Evolutionary conservation across 2,113 vertebrate species (phyloP), one percentile per base, ranked within the genome.

Genomic region (Pipra filicauda): DNA sequence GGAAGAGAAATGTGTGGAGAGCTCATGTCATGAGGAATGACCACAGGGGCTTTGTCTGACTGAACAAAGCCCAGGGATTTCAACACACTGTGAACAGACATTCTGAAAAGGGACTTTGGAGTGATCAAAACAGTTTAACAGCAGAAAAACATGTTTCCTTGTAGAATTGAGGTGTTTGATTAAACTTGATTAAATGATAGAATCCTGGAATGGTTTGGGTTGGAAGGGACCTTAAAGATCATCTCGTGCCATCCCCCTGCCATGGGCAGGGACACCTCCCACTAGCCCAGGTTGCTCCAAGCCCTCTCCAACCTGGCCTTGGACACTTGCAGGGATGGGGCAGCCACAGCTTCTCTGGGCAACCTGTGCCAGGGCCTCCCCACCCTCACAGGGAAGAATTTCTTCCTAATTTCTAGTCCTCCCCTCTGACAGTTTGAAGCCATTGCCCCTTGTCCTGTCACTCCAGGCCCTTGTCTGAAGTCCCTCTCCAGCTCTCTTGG

Each of bases 31-130:
- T 5, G 39, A 46, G 62, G 16, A 39, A 3, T 2, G 31, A 12
- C 35, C 37, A 3, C 41, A 0, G 20, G 74, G 46, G 35, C 46
- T 71, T 24, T 0, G 1, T 61, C 15, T 19, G 37, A 1, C 39
- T 54, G 51, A 27, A 1, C 58, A 21, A 13, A 77, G 21, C 44
- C 28, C 23, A 72, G 55, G 49, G n/a, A 11, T 23, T 30, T 18
- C 65, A 33, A 37, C 14, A 17, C 15, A 15, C 5, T n/a, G 20
- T 4, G 15, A 39, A 13, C 26, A 37, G 17, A 4, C 35, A 8
- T n/a, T 81, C 49, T 52, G 28, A 52, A 75, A 72, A 51, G 54
- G 12, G 54, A 3, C 11, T 73, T 35, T 10, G 31, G 51, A 44
- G 44, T 41, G 15, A 35, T 43, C 54, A 27, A 19, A 88, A 74